Evolutionary conservation across 1,140 invertebrate species (phyloP).

Genomic region (Pseudomyrmex concolor): DNA sequence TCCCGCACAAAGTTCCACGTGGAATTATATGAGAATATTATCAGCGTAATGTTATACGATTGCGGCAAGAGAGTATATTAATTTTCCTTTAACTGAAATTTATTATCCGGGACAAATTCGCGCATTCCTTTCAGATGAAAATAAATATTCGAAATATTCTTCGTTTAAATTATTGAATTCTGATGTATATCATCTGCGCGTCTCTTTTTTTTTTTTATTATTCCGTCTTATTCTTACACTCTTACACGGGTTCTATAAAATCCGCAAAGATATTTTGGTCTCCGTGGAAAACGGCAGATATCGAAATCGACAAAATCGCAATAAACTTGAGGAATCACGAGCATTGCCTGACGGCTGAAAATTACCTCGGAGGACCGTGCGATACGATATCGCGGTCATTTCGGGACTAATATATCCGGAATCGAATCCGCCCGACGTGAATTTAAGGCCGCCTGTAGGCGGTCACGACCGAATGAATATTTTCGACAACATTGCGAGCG

Average conservation of each 20-base stretch:
- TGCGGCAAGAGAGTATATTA: background rate
- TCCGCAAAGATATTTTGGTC: background rate
- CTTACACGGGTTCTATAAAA: background rate
- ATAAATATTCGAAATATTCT: background rate
- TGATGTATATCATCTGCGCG: background rate
- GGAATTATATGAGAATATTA: slow-evolving; percentile 19
- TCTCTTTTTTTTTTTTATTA: background rate
- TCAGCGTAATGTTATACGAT: background rate
- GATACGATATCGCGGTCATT: background rate
- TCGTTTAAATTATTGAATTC: slow-evolving; percentile 13
- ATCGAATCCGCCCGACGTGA: slow-evolving; percentile 32
- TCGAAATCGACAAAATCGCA: background rate
- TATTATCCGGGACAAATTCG: background rate
- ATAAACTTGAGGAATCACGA: background rate
- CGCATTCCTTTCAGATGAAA: background rate
- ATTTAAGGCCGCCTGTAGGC: slow-evolving; percentile 60
- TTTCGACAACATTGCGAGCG: slow-evolving; percentile 66
- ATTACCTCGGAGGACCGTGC: background rate
- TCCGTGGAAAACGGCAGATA: background rate
- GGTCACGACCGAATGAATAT: slow-evolving; percentile 43
- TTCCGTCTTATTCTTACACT: background rate
- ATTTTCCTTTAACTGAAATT: background rate
- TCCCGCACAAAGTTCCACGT: background rate
- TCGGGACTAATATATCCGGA: slow-evolving; percentile 44
- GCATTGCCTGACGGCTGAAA: background rate